Base-by-base conservation (phyloP, 2,888 invertebrate species). In the Lepidonotus clava region DNA sequence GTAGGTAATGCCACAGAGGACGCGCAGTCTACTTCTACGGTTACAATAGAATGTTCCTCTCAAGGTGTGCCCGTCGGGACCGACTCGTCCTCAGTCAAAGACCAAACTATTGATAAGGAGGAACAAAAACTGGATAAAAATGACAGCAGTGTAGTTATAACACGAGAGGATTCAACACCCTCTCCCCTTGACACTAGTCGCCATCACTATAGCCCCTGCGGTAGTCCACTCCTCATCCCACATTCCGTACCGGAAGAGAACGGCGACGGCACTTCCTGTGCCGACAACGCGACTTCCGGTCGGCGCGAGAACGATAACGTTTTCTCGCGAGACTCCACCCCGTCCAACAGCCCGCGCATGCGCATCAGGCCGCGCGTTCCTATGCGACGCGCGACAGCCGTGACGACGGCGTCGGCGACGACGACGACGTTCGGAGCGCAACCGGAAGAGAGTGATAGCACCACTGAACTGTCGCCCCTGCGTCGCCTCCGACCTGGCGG, bases 191-290 rank as follows among this genome's bases (percentile, higher is more conserved):
- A n/a, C n/a, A n/a, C n/a, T n/a, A n/a, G n/a, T n/a, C n/a, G n/a
- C n/a, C n/a, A n/a, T n/a, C n/a, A n/a, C n/a, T n/a, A n/a, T n/a
- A n/a, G n/a, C n/a, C n/a, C n/a, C n/a, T n/a, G n/a, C n/a, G n/a
- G n/a, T n/a, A 71, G 36, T 21, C 36, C 38, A n/a, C 71, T 36
- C 38, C 14, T 71, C 18, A 21, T 6, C 38, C 71, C 71, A 71
- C 38, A 71, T 71, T 36, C 71, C 71, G 36, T n/a, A 8, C 36
- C 11, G 71, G 71, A 71, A 38, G 71, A 71, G 71, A 71, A 71
- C n/a, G 36, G 71, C 14, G 71, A 32, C 36, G 34, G 1, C 1
- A 38, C 34, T n/a, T n/a, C n/a, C 28, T 24, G 8, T 24, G 24
- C 32, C 1, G 66, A 66, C 28, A 24, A 66, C 32, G 24, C 14